These are phyloP conservation scores for Gavia stellata DNA, from an alignment of 2,113 vertebrate genomes.

Conservation along the genomic window DNA sequence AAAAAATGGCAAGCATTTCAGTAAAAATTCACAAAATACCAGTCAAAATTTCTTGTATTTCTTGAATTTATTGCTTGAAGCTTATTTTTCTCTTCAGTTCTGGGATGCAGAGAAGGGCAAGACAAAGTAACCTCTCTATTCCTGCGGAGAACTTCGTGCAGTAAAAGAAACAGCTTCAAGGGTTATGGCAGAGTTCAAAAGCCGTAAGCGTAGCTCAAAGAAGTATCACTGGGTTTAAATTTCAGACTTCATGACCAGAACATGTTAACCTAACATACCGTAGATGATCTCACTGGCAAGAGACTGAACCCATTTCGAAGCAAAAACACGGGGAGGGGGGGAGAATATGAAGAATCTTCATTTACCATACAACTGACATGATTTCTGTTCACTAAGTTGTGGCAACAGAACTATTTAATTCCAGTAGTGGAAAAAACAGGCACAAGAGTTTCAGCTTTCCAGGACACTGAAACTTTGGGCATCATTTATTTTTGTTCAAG, in stretches of 20 bases:
- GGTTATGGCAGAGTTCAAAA: background rate
- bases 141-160: background rate
- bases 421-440: background rate
- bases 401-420: background rate
- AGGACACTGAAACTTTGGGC: background rate
- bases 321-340: accelerated
- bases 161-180: background rate
- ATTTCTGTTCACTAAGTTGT: background rate
- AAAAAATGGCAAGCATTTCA: background rate
- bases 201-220: background rate
- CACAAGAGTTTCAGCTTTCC: background rate
- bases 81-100: background rate
- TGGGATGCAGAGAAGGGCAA: background rate
- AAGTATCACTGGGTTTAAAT: background rate
- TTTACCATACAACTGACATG: background rate
- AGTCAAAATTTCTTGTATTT: background rate
- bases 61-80: background rate
- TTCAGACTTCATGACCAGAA: background rate
- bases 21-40: background rate
- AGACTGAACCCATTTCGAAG: background rate
- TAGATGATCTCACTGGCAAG: background rate
- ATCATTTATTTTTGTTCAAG: background rate
- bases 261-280: background rate
- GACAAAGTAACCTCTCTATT: background rate
- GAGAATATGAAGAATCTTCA: background rate